A percentile compares a stretch with the other conserved stretches of the same genome.
These are phyloP conservation scores for Bergia puertoricense DNA, from an alignment of 92 coral and sea anemone species.

Conservation along the genomic window DNA sequence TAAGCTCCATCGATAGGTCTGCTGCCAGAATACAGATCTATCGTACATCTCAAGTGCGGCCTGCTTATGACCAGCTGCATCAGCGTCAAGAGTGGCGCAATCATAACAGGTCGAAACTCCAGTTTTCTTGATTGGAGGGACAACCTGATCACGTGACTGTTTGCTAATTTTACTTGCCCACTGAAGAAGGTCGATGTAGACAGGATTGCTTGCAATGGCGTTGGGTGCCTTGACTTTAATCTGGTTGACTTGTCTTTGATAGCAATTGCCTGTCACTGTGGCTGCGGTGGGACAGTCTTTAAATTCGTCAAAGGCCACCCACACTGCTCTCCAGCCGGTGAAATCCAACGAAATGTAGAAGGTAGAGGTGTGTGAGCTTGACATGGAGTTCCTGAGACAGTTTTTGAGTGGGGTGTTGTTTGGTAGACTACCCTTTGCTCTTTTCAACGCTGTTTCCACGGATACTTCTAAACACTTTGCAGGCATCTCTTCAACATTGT, in stretches of 20 bases:
- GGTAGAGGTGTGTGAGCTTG: neutral
- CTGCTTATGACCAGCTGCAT: too few relatives aligned
- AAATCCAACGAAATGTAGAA: constrained; percentile 40
- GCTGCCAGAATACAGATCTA: too few relatives aligned
- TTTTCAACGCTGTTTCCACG: too few relatives aligned
- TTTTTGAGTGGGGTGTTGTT: too few relatives aligned
- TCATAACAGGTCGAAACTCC: too few relatives aligned
- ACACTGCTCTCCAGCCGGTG: constrained; percentile 49
- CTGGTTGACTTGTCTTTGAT: neutral
- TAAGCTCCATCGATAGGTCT: too few relatives aligned
- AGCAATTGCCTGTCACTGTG: neutral
- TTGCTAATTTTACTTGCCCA: neutral
- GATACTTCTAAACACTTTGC: neutral
- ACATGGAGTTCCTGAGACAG: too few relatives aligned
- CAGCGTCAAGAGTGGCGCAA: too few relatives aligned
- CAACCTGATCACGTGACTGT: constrained; percentile 63
- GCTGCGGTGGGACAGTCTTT: neutral
- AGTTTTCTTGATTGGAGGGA: constrained; percentile 52
- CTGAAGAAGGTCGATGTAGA: constrained; percentile 57
- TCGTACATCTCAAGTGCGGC: too few relatives aligned
- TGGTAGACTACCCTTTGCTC: too few relatives aligned
- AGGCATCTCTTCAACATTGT: neutral
- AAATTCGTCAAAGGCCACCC: constrained; percentile 23
- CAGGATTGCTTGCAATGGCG: constrained; percentile 26
- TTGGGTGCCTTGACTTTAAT: neutral